Evolutionary conservation across 1,140 invertebrate species (phyloP), one percentile per base, ranked within the genome.

Genomic region (Nebria ingens): DNA sequence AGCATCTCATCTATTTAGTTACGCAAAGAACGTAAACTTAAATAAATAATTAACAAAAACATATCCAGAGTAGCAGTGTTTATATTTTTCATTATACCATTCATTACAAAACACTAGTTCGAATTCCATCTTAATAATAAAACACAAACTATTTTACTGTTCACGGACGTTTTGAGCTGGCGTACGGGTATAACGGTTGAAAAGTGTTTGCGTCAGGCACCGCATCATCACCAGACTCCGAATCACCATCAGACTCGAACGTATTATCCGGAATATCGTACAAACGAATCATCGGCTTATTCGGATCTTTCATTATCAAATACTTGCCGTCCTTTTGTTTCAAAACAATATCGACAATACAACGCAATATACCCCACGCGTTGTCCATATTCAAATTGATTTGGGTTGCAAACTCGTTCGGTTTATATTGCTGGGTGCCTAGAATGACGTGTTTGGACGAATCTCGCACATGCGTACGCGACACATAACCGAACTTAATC

Each of bases 371-470:
- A 58, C 96, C 97, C 97, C 97, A 99, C 1, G 91, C 94, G 73
- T 99, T 99, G 68, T 99, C 97, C 93, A 99, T 96, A 67, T 96
- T 98, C 58, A 99, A 73, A 76, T 97, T 98, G 64, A 99, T 99
- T 74, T 99, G 97, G 2, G 89, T 92, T 4, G 96, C 96, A 73
- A 99, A 99, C 75, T 99, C 97, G 64, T 89, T 86, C 1, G 97
- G 97, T 68, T 96, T 97, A 72, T 97, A 98, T 70, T 99, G 96
- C 71, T 99, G 96, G 2, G 94, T 98, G 21, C 96, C 96, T 25
- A 99, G 76, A 58, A 99, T 97, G 12, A 97, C 92, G 69, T 99
- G 97, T 58, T 95, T 93, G 42, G 91, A 87, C 22, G 94, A 93
- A 73, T 98, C 97, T 38, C 93, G 82, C 0, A 92, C 84, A 68